A percentile compares a stretch with the other conserved stretches of the same genome.
These are phyloP conservation scores for Mycetomoellerius zeteki DNA, from an alignment of 1,140 invertebrate genomes.

Conservation along the genomic window DNA sequence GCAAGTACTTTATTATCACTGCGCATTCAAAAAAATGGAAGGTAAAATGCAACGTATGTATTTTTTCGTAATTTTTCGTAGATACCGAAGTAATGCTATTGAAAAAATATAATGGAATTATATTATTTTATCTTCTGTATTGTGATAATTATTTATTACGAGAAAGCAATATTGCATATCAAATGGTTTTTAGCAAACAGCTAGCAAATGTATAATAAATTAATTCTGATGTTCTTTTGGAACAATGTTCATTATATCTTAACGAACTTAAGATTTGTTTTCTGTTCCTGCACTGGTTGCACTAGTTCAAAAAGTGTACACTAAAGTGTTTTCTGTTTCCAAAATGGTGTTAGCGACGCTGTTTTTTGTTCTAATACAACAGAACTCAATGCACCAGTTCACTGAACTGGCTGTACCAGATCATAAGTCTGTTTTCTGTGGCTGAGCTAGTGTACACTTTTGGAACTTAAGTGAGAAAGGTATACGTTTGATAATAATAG, in stretches of 20 bases:
- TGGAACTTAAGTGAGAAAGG: too few relatives aligned
- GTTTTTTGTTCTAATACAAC: too few relatives aligned
- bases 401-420: too few relatives aligned
- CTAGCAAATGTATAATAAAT: neutral
- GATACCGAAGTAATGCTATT: neutral
- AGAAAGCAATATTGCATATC: constrained; percentile 17
- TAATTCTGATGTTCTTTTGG: constrained; percentile 28
- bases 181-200: constrained; percentile 36
- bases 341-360: too few relatives aligned
- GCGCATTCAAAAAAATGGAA: neutral
- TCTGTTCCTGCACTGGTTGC: too few relatives aligned
- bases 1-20: neutral
- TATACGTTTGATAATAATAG: too few relatives aligned
- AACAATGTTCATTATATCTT: constrained; percentile 26
- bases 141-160: constrained; percentile 29
- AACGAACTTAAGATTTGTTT: constrained; percentile 7
- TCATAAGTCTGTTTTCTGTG: too few relatives aligned
- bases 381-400: too few relatives aligned
- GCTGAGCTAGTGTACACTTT: too few relatives aligned
- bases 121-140: constrained; percentile 15
- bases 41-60: constrained; percentile 19
- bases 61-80: constrained; percentile 2
- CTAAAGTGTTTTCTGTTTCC: too few relatives aligned
- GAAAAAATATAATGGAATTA: constrained; percentile 12
- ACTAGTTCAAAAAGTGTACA: too few relatives aligned